These are phyloP conservation scores for Daubentonia madagascariensis DNA, from an alignment of 2,113 vertebrate genomes.

Conservation along the genomic window DNA sequence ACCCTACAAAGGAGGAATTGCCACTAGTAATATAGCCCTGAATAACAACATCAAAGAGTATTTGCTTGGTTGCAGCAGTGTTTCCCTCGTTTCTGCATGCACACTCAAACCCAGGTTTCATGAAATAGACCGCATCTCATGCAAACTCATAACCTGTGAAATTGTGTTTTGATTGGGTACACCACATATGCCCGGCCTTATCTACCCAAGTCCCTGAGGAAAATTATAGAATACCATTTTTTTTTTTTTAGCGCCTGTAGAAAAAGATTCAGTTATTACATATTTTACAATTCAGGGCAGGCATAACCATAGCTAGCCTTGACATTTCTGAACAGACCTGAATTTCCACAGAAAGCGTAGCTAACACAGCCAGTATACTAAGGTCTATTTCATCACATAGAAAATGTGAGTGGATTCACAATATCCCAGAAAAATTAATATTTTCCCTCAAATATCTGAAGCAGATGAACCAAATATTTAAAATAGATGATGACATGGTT, in stretches of 20 bases:
- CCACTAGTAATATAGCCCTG: background rate
- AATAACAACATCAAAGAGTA: background rate
- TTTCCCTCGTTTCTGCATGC: background rate
- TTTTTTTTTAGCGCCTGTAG: conserved; percentile 57
- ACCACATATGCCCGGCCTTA: conserved; percentile 67
- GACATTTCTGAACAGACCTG: conserved; percentile 72
- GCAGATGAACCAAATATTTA: conserved; percentile 59
- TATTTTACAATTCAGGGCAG: conserved; percentile 81
- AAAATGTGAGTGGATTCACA: conserved; percentile 53
- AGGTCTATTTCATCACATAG: conserved; percentile 39
- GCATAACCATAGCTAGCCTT: conserved; percentile 73
- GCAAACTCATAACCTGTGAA: conserved; percentile 73
- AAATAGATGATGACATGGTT: conserved; percentile 70
- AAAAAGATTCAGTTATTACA: conserved; percentile 75
- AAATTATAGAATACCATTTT: conserved; percentile 72
- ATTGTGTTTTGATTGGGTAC: conserved; percentile 79
- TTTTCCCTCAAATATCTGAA: conserved; percentile 56
- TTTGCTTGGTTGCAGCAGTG: background rate
- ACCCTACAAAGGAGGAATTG: background rate
- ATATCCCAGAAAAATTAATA: conserved; percentile 33
- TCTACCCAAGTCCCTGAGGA: conserved; percentile 67
- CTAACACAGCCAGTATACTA: conserved; percentile 32
- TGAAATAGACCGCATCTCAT: conserved; percentile 54
- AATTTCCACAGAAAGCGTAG: conserved; percentile 67
- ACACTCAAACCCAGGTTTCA: conserved; percentile 59